Evolutionary conservation across 2,888 invertebrate genomes (phyloP), one percentile per base, ranked within the genome.

Genomic region (Brachyptera putata): DNA sequence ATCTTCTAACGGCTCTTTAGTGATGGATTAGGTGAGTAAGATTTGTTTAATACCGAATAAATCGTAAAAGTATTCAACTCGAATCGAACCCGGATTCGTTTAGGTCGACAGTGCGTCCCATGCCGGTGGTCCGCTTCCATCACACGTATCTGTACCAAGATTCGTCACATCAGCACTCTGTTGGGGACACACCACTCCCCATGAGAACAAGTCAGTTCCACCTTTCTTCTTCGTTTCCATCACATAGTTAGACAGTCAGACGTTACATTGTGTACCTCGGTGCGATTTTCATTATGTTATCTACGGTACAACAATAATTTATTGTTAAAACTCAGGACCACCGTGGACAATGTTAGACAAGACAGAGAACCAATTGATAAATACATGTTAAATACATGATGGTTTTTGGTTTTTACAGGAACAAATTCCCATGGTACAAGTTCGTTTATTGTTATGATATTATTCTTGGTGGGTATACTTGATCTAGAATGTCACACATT

Each of bases 181-280:
- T 22, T 46, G 46, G 46, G 46, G 46, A 46, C 46, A 46, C 46
- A 46, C 46, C 46, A 22, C n/a, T 24, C 46, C 21, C 43, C 43
- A 3, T 3, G 3, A 43, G 4, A 18, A 16, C 11, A 2, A 13
- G 41, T 41, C 41, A 11, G 3, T 5, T n/a, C 3, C 5, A 4
- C 5, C 16, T 2, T 16, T 41, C 4, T 18, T 2, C 16, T 16
- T 5, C 41, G 5, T n/a, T n/a, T n/a, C 14, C 1, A 18, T 16
- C n/a, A n/a, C n/a, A n/a, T 30, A 30, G 7, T 30, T 30, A 30
- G 30, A 5, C 30, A 30, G 30, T 5, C 11, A 30, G 30, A 30
- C 30, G 11, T 7, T 30, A n/a, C 24, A 46, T 46, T 46, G 11
- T 30, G 30, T 11, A 13, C 21, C 46, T 22, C 24, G 46, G 24